Evolutionary conservation across 35 echinoderm and acorn worm genomes (phyloP).

Genomic region (Patiria miniata): DNA sequence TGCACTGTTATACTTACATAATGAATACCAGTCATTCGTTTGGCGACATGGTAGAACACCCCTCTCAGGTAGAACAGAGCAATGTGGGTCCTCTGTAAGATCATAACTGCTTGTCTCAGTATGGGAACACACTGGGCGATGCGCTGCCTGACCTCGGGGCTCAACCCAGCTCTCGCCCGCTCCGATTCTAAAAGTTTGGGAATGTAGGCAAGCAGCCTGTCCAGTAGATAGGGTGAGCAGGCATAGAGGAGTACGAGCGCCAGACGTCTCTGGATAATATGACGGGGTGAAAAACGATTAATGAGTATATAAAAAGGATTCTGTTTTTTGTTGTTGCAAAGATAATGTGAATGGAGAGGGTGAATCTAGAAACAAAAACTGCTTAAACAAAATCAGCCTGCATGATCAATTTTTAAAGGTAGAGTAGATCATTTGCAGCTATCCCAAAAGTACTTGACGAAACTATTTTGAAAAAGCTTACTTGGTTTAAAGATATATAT

Average conservation of each 20-base stretch:
- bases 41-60: slow-evolving; percentile 89
- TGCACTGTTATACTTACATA: slow-evolving; percentile 72
- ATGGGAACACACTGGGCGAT: slow-evolving; percentile 59
- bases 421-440: no score
- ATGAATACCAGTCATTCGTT: slow-evolving; percentile 76
- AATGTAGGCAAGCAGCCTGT: slow-evolving; percentile 55
- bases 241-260: slow-evolving; percentile 68
- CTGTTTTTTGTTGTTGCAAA: no score
- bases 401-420: no score
- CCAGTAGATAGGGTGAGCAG: slow-evolving; percentile 78
- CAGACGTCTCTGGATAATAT: slow-evolving; percentile 51
- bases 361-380: no score
- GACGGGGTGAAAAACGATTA: no score
- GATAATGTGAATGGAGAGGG: no score
- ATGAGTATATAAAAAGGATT: no score
- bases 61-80: slow-evolving; percentile 80
- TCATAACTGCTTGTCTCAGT: slow-evolving; percentile 47
- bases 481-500: no score
- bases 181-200: slow-evolving; percentile 58
- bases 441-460: no score
- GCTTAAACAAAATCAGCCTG: no score
- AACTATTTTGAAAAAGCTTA: no score
- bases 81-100: slow-evolving; percentile 76
- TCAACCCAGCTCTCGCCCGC: slow-evolving; percentile 21
- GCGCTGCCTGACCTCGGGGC: slow-evolving; percentile 16